These are phyloP conservation scores for Dinothrombium tinctorium DNA, from an alignment of 1,140 invertebrate genomes.

Conservation along the genomic window DNA sequence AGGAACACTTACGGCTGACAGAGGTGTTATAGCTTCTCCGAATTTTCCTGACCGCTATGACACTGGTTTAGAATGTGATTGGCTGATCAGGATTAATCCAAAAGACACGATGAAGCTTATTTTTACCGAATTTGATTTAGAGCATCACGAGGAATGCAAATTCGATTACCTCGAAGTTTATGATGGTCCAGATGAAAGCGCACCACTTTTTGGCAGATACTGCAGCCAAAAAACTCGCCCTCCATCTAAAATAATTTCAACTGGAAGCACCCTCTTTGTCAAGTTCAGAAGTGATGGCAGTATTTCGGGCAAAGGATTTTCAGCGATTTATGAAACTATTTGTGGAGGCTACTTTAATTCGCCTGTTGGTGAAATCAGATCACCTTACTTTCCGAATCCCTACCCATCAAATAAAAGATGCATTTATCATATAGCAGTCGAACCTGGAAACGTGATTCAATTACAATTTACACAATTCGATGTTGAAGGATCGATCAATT, in stretches of 20 bases:
- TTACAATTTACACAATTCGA: not conserved
- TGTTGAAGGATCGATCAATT: not conserved
- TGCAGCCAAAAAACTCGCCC: not conserved
- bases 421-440: too few relatives aligned
- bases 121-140: conserved; percentile 44
- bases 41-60: conserved; percentile 51
- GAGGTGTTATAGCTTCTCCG: conserved; percentile 38
- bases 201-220: conserved; percentile 3
- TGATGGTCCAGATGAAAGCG: conserved; percentile 2
- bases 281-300: too few relatives aligned
- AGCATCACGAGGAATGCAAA: conserved; percentile 19
- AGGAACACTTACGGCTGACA: conserved; percentile 35
- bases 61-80: conserved; percentile 40
- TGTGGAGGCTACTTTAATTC: too few relatives aligned
- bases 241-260: too few relatives aligned
- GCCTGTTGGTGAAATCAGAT: too few relatives aligned
- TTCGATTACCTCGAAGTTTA: conserved; percentile 12
- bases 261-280: too few relatives aligned
- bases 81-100: conserved; percentile 38
- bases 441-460: not conserved
- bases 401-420: too few relatives aligned
- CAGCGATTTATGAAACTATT: too few relatives aligned
- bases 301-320: too few relatives aligned
- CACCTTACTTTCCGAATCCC: too few relatives aligned
- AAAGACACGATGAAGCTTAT: conserved; percentile 34